Evolutionary conservation across 2,888 invertebrate species (phyloP).

Genomic region (Hyles lineata): DNA sequence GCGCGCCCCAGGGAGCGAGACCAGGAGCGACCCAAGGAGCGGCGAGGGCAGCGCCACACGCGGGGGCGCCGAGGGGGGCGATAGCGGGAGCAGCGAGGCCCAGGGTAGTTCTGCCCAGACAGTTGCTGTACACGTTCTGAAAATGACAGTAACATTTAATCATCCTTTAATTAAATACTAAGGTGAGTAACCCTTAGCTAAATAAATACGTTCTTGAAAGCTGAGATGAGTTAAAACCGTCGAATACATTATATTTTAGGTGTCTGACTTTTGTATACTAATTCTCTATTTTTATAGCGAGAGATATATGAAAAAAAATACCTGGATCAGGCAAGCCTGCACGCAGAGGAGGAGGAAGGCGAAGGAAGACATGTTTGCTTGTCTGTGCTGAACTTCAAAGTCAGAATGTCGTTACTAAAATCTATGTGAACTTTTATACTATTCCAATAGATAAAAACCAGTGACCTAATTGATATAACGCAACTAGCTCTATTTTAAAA

Average conservation of each 20-base stretch:
- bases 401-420: not conserved
- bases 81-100: too few species aligned
- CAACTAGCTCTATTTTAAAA: not conserved
- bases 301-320: not conserved
- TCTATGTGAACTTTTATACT: not conserved
- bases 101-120: too few species aligned
- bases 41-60: not conserved
- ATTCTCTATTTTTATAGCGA: not conserved
- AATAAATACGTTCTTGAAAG: too few species aligned
- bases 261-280: not conserved
- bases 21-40: not conserved
- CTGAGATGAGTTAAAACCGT: too few species aligned
- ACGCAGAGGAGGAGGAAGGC: slow-evolving; percentile 38
- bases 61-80: not conserved
- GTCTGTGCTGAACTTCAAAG: not conserved
- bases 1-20: not conserved
- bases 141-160: too few species aligned
- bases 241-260: too few species aligned
- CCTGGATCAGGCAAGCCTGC: slow-evolving; percentile 39
- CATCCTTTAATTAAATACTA: too few species aligned
- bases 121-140: too few species aligned
- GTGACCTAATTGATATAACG: not conserved
- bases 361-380: slow-evolving; percentile 40
- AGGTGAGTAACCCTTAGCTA: too few species aligned
- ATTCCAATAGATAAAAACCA: not conserved